Conservation (phyloP, 2,797 vertebrate genomes). For the Urocyon cinereoargenteus region DNA sequence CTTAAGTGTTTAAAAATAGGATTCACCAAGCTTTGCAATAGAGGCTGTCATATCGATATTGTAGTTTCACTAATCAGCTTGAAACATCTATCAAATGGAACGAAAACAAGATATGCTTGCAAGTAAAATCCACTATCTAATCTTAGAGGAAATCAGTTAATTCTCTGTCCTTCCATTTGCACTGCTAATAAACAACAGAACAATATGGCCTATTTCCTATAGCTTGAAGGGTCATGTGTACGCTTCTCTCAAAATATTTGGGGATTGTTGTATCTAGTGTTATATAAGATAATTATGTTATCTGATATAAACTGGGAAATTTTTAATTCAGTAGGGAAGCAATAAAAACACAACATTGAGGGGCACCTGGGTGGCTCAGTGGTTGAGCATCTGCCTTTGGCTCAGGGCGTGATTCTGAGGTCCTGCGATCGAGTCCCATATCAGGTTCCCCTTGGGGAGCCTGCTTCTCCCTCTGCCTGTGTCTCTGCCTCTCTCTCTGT, state of each 20-base stretch:
- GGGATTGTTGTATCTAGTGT: not conserved
- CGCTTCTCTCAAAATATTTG: slow-evolving; percentile 5
- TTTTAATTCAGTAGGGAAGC: slow-evolving; percentile 37
- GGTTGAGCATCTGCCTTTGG: too few relatives aligned
- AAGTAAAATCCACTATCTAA: slow-evolving; percentile 42
- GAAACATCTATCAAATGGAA: slow-evolving; percentile 66
- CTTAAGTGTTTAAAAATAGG: not conserved
- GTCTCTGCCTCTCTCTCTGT: too few relatives aligned
- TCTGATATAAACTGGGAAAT: not conserved
- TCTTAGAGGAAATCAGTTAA: slow-evolving; percentile 52
- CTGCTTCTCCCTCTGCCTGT: too few relatives aligned
- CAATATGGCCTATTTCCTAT: not conserved
- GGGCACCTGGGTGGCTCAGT: too few relatives aligned
- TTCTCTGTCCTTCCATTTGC: slow-evolving; percentile 39
- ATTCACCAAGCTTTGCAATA: slow-evolving; percentile 56
- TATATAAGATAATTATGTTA: not conserved
- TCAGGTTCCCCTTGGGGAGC: too few relatives aligned
- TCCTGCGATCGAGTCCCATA: too few relatives aligned
- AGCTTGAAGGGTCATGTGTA: not conserved
- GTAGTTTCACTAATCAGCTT: slow-evolving; percentile 57
- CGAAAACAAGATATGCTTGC: slow-evolving; percentile 61
- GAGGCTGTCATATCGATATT: not conserved
- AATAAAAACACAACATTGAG: not conserved
- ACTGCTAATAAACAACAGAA: slow-evolving; percentile 12
- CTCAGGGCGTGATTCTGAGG: too few relatives aligned